A percentile compares a stretch with the other conserved stretches of the same genome.
phyloP scores from a whole-genome alignment of 1,140 invertebrate species.

The Drosophila takahashii region DNA sequence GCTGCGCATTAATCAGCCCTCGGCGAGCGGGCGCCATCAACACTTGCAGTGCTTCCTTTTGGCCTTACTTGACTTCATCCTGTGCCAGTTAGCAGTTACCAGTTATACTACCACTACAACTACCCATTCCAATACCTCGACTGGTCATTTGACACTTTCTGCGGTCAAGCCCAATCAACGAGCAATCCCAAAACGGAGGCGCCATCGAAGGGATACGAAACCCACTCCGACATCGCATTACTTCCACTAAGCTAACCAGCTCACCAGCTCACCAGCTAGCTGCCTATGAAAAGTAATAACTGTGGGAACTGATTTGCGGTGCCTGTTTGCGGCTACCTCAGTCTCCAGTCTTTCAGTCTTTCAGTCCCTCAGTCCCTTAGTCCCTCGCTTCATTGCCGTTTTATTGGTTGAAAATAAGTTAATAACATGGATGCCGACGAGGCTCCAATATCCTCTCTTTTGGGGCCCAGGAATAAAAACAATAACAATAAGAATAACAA shows the following conservation, averaged over 20 bases:
- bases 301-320: conserved; percentile 74
- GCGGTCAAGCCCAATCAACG: conserved; percentile 69
- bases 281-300: conserved; percentile 82
- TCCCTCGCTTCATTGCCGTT: conserved; percentile 71
- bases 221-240: conserved; percentile 64
- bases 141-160: conserved; percentile 79
- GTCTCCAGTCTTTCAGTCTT: neutral
- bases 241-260: conserved; percentile 71
- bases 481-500: conserved; percentile 63
- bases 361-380: neutral
- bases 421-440: conserved; percentile 73
- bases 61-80: neutral
- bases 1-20: conserved; percentile 68
- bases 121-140: neutral
- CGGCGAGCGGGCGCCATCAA: conserved; percentile 64
- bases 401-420: conserved; percentile 84
- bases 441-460: conserved; percentile 51
- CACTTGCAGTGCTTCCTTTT: conserved; percentile 61
- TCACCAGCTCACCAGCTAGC: conserved; percentile 69
- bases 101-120: neutral
- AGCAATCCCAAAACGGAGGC: conserved; percentile 67
- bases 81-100: neutral
- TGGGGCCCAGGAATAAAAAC: conserved; percentile 17
- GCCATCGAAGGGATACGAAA: conserved; percentile 43
- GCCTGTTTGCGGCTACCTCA: conserved; percentile 14